These are phyloP conservation scores for Nematopogon swammerdamellus DNA, from an alignment of 2,888 invertebrate species.

Conservation along the genomic window DNA sequence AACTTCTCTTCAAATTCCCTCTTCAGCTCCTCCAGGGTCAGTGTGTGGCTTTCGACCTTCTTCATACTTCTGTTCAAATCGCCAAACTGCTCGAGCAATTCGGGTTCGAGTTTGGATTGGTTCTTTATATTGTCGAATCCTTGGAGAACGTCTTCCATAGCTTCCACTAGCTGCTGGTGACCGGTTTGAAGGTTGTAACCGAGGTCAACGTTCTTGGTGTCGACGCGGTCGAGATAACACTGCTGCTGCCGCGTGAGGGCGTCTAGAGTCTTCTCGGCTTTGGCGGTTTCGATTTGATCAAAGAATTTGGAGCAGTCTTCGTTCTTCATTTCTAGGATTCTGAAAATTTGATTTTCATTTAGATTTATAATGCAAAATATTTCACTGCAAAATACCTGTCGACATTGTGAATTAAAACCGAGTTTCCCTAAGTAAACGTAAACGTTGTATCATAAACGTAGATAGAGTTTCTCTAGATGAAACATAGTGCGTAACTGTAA, in stretches of 20 bases:
- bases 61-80: slow-evolving; percentile 20
- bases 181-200: slow-evolving; percentile 33
- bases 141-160: slow-evolving; percentile 36
- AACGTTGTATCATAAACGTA: too few species aligned
- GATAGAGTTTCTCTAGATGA: too few species aligned
- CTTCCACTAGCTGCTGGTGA: slow-evolving; percentile 34
- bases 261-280: slow-evolving; percentile 20
- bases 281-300: slow-evolving; percentile 23
- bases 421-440: neutral
- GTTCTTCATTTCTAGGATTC: slow-evolving; percentile 31
- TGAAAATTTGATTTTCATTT: slow-evolving; percentile 21
- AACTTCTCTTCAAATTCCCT: slow-evolving; percentile 30
- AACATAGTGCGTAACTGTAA: too few species aligned
- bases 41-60: slow-evolving; percentile 23
- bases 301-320: slow-evolving; percentile 24
- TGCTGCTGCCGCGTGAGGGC: slow-evolving; percentile 24
- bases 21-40: slow-evolving; percentile 28
- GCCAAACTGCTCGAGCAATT: slow-evolving; percentile 30
- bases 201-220: slow-evolving; percentile 35
- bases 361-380: neutral
- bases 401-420: too few species aligned
- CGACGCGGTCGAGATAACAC: slow-evolving; percentile 26
- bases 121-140: slow-evolving; percentile 37
- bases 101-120: slow-evolving; percentile 28
- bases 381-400: neutral